Base-by-base conservation (phyloP, 2,888 invertebrate genomes). In the Apotomis capreana region DNA sequence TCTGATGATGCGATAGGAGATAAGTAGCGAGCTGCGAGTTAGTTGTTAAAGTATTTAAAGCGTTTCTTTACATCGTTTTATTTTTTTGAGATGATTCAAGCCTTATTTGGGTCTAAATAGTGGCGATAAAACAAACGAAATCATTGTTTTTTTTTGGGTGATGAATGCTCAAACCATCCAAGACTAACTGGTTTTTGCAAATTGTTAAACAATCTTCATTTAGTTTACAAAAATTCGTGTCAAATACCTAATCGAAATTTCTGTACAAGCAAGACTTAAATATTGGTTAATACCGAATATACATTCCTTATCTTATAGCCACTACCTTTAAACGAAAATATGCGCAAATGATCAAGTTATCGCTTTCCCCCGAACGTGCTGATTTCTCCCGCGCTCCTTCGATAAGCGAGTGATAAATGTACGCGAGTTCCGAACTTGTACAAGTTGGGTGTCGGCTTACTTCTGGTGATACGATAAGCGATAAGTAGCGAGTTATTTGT, bases 321-420 rank as follows among this genome's bases (percentile, higher is more conserved):
- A 0, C 10, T 49, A 49, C 49, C 49, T 49, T 55, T 46, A 36
- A 65, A 55, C 54, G 55, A 46, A 63, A 63, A 63, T 64, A 64
- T 58, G 46, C 49, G 67, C 58, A 67, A 55, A 67, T 67, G 67
- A 64, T 26, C 51, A 49, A 52, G 44, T 64, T 64, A 70, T 70
- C 69, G 63, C 44, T 70, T 63, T 51, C 57, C 40, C 61, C 10
- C 55, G 26, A 55, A 65, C 70, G 67, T 52, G 67, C 61, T 57
- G 67, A 68, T 68, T 62, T 44, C 55, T 67, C 49, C 57, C 61
- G 58, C 67, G 61, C 51, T 59, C 67, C 71, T 40, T 26, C 61
- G 71, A 71, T 71, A 71, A 71, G 61, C 55, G 67, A 40, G 57
- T 71, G 71, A 71, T 71, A 71, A 71, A 71, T 71, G 67, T 71